Evolutionary conservation across 2,113 vertebrate genomes (phyloP).

Genomic region (Microtus pennsylvanicus): DNA sequence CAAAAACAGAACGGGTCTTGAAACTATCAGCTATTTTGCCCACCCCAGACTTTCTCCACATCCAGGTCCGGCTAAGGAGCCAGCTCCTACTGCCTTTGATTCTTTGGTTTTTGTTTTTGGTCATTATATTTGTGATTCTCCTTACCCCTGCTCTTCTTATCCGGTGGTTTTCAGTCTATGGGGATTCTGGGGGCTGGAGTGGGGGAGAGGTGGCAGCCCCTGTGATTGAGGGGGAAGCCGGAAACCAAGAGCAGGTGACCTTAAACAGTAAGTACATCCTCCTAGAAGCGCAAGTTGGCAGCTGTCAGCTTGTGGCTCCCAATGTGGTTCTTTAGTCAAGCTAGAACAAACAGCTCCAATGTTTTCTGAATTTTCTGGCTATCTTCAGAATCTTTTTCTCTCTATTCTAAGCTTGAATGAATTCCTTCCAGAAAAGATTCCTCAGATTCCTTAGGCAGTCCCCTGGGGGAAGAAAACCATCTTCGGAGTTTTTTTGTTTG

Average conservation of each 20-base stretch:
- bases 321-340: slow-evolving; percentile 43
- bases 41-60: slow-evolving; percentile 44
- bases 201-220: background rate
- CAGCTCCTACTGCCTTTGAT: slow-evolving; percentile 14
- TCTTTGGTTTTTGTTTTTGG: slow-evolving; percentile 60
- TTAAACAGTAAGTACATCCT: slow-evolving; percentile 40
- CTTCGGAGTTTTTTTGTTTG: slow-evolving; percentile 16
- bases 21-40: slow-evolving; percentile 11
- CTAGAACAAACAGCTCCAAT: slow-evolving; percentile 41
- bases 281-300: slow-evolving; percentile 35
- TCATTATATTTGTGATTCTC: slow-evolving; percentile 46
- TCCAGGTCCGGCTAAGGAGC: slow-evolving; percentile 20
- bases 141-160: slow-evolving; percentile 27
- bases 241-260: background rate
- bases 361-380: slow-evolving; percentile 65
- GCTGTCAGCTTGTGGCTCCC: slow-evolving; percentile 32
- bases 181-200: slow-evolving; percentile 32
- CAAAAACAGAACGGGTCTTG: background rate
- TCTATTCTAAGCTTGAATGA: slow-evolving; percentile 69
- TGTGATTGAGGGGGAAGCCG: background rate
- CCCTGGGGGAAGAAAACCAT: slow-evolving; percentile 59
- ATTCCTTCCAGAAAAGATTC: slow-evolving; percentile 69
- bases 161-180: slow-evolving; percentile 50
- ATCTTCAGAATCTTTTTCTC: slow-evolving; percentile 61
- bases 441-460: slow-evolving; percentile 68